Conservation (phyloP, 30 jellyfish, hydroid and myxozoan species). For the Aurelia coerulea region DNA sequence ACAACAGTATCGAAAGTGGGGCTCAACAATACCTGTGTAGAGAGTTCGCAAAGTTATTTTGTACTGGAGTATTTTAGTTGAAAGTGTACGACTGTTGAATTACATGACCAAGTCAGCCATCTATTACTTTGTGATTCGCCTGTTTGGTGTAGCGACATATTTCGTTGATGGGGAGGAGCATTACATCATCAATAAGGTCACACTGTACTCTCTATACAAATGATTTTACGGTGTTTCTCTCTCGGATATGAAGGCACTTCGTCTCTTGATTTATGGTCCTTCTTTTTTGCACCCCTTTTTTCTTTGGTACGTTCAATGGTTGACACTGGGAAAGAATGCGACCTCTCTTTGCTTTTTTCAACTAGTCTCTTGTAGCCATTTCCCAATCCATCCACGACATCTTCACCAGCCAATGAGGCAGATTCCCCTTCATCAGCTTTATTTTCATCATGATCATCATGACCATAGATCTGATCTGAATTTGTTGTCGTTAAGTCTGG, state of each 20-base stretch:
- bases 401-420: background rate
- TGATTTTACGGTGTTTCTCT: background rate
- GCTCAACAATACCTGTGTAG: no score
- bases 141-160: no score
- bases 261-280: background rate
- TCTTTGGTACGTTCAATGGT: background rate
- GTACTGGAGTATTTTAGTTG: no score
- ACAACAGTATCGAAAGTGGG: no score
- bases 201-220: slow-evolving; percentile 12
- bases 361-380: slow-evolving; percentile 7
- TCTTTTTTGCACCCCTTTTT: background rate
- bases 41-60: no score
- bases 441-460: background rate
- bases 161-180: no score
- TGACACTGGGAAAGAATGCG: slow-evolving; percentile 7
- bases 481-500: background rate
- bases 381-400: slow-evolving; percentile 10
- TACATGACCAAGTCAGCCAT: no score
- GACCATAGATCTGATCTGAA: background rate
- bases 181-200: background rate
- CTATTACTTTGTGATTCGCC: no score
- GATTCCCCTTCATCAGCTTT: background rate
- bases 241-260: slow-evolving; percentile 14
- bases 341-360: background rate
- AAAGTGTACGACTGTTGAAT: no score